A percentile compares a stretch with the other conserved stretches of the same genome.
These are phyloP conservation scores for Lepus timidus DNA, from an alignment of 2,113 vertebrate genomes.

Conservation along the genomic window DNA sequence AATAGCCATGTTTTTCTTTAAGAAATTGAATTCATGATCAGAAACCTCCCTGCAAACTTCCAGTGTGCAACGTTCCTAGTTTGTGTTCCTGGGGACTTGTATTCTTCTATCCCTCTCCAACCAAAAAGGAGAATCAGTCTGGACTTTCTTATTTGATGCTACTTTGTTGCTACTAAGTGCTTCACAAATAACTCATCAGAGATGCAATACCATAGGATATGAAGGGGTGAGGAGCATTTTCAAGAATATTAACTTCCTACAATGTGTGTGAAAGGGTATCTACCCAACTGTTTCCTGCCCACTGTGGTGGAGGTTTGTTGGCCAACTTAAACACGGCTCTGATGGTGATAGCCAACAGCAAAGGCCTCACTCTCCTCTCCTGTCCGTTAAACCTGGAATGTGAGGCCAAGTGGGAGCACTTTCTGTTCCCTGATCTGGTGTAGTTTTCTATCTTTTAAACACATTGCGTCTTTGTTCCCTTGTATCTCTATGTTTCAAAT, in stretches of 20 bases:
- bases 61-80: not conserved
- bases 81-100: not conserved
- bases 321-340: not conserved
- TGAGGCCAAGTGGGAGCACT: not conserved
- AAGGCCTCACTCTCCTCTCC: not conserved
- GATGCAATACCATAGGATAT: not conserved
- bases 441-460: not conserved
- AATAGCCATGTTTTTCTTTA: not conserved
- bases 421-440: not conserved
- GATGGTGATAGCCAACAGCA: not conserved
- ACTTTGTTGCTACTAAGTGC: not conserved
- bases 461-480: not conserved
- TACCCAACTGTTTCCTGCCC: not conserved
- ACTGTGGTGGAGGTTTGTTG: not conserved
- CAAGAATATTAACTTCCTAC: not conserved
- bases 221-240: not conserved
- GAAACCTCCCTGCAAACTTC: not conserved
- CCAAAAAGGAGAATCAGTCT: not conserved
- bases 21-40: not conserved
- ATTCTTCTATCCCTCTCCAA: not conserved
- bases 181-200: not conserved
- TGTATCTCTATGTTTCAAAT: not conserved
- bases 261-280: not conserved
- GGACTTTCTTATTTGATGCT: not conserved
- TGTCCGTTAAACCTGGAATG: not conserved